Evolutionary conservation across 2,113 vertebrate genomes (phyloP).

Genomic region (Nannospalax galili): DNA sequence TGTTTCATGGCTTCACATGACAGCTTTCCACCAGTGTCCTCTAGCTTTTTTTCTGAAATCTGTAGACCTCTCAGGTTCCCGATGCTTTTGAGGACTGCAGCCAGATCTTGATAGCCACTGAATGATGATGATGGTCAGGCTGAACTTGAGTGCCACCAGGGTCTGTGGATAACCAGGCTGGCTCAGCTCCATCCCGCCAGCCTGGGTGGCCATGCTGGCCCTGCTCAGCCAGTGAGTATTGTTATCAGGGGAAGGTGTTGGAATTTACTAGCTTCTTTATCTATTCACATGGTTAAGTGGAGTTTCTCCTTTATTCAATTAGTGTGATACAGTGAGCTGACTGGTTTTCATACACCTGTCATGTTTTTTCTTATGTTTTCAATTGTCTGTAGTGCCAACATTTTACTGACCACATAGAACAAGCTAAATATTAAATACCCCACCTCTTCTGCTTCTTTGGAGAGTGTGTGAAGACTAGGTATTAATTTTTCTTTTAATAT

Average conservation of each 20-base stretch:
- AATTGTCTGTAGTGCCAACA: neutral
- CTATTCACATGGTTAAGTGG: neutral
- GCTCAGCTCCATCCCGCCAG: too few species aligned
- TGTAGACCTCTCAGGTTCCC: too few species aligned
- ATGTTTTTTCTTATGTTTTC: neutral
- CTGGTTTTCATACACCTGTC: accelerated
- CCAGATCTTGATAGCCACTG: too few species aligned
- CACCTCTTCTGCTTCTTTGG: neutral
- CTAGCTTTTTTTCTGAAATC: too few species aligned
- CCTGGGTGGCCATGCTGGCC: too few species aligned
- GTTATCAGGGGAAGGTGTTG: neutral
- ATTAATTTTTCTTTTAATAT: neutral
- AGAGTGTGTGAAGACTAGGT: neutral
- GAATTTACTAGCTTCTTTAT: neutral
- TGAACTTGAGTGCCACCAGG: too few species aligned
- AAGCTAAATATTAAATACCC: neutral
- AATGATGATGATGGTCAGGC: too few species aligned
- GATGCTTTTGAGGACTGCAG: too few species aligned
- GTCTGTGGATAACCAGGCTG: too few species aligned
- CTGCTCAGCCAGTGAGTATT: too few species aligned
- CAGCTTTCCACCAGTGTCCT: too few species aligned
- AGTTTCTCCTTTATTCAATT: neutral
- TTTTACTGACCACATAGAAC: neutral
- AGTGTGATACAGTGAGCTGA: accelerated
- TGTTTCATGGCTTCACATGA: too few species aligned